Evolutionary conservation across 2,797 vertebrate species (phyloP).

Genomic region (Macroramphosus scolopax): DNA sequence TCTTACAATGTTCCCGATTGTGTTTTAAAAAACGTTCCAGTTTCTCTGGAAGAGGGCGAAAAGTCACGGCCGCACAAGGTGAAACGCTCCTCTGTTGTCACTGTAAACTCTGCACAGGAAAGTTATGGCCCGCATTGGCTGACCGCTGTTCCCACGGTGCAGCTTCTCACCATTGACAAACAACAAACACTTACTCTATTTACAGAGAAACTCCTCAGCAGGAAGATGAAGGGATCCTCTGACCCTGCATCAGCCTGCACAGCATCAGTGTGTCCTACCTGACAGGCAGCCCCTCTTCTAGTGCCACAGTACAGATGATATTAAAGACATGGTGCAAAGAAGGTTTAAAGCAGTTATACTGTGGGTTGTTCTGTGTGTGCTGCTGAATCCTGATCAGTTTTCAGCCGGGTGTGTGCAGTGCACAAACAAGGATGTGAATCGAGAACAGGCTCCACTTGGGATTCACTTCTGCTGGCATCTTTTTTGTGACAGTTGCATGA

Average conservation of each 20-base stretch:
- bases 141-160: slow-evolving; percentile 22
- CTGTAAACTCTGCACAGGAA: slow-evolving; percentile 20
- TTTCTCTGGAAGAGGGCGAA: slow-evolving; percentile 8
- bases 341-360: slow-evolving; percentile 5
- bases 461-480: too few species aligned
- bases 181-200: slow-evolving; percentile 48
- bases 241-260: slow-evolving; percentile 28
- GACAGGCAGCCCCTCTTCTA: slow-evolving; percentile 8
- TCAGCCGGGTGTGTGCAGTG: too few species aligned
- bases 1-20: slow-evolving; percentile 2
- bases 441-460: too few species aligned
- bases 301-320: too few species aligned
- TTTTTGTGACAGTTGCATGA: too few species aligned
- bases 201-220: slow-evolving; percentile 48
- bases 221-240: slow-evolving; percentile 34
- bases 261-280: slow-evolving; percentile 50
- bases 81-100: slow-evolving; percentile 14
- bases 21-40: slow-evolving; percentile 15
- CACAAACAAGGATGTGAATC: too few species aligned
- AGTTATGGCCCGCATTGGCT: slow-evolving; percentile 14
- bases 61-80: slow-evolving; percentile 3
- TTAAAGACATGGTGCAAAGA: not conserved
- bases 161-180: slow-evolving; percentile 12
- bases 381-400: too few species aligned
- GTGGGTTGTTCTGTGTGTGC: too few species aligned